Evolutionary conservation across 1,140 invertebrate species (phyloP).

Genomic region (Lepidurus apus): DNA sequence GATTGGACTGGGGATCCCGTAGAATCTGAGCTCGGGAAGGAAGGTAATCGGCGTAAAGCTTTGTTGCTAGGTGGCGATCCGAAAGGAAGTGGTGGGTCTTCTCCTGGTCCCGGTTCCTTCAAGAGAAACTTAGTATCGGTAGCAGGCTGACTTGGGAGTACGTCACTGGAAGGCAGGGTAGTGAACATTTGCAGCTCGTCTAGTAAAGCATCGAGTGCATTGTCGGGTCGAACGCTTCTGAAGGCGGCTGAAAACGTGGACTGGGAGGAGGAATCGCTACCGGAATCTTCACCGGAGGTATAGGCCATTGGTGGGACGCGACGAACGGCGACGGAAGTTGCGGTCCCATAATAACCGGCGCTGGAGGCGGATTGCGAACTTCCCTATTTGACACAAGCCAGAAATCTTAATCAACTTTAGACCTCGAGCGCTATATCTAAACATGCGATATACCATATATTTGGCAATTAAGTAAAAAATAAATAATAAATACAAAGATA

Average conservation of each 20-base stretch:
- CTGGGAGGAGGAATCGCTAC: conserved; percentile 40
- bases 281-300: conserved; percentile 57
- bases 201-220: conserved; percentile 91
- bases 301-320: conserved; percentile 53
- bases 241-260: conserved; percentile 46
- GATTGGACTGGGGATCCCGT: conserved; percentile 32
- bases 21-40: conserved; percentile 28
- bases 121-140: conserved; percentile 25
- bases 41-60: conserved; percentile 29
- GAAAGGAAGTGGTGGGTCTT: conserved; percentile 28
- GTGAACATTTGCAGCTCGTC: conserved; percentile 79
- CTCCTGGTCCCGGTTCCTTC: conserved; percentile 25
- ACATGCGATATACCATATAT: too few species aligned
- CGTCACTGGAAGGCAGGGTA: conserved; percentile 26
- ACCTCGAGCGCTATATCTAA: not conserved
- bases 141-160: conserved; percentile 4
- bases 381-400: conserved; percentile 30
- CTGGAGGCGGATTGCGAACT: conserved; percentile 16
- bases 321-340: conserved; percentile 39
- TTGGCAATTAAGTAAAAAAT: too few species aligned
- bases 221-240: conserved; percentile 69
- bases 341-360: not conserved
- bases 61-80: conserved; percentile 20
- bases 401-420: conserved; percentile 22
- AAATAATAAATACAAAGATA: too few species aligned